phyloP scores from a whole-genome alignment of 2,797 vertebrate species.

The Smutsia gigantea region DNA sequence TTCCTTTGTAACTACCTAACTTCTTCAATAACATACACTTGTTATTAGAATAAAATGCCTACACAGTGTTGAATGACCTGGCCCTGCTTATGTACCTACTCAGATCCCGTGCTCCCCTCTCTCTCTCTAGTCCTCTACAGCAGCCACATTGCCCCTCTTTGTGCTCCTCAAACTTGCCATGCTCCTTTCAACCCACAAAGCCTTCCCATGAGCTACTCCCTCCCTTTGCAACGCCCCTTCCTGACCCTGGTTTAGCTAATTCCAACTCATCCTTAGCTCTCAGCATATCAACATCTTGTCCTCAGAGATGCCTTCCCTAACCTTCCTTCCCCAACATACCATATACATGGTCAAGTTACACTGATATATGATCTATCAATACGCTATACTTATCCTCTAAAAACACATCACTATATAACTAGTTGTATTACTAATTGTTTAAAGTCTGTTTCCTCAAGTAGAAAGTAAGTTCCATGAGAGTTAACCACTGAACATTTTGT shows the following conservation, averaged over 20 bases:
- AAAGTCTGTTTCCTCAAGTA: background rate
- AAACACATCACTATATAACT: background rate
- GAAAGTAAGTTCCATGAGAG: background rate
- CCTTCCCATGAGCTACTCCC: background rate
- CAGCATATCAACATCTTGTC: background rate
- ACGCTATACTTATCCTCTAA: background rate
- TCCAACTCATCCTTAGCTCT: background rate
- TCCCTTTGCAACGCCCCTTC: background rate
- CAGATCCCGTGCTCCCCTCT: background rate
- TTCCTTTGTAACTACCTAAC: background rate
- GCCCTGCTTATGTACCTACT: background rate
- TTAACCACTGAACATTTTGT: background rate
- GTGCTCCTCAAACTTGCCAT: background rate
- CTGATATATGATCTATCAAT: background rate
- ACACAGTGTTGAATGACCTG: background rate
- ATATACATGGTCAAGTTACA: background rate
- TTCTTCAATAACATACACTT: background rate
- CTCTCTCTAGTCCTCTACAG: background rate
- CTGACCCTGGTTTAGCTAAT: background rate
- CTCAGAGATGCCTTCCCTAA: background rate
- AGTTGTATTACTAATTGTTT: background rate
- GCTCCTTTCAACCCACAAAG: background rate
- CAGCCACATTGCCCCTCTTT: background rate
- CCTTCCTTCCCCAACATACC: background rate
- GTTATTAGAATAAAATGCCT: background rate